A percentile compares a stretch with the other conserved stretches of the same genome.
Evolutionary conservation across 2,888 invertebrate species (phyloP).

Genomic region (Blastobasis lacticolella): DNA sequence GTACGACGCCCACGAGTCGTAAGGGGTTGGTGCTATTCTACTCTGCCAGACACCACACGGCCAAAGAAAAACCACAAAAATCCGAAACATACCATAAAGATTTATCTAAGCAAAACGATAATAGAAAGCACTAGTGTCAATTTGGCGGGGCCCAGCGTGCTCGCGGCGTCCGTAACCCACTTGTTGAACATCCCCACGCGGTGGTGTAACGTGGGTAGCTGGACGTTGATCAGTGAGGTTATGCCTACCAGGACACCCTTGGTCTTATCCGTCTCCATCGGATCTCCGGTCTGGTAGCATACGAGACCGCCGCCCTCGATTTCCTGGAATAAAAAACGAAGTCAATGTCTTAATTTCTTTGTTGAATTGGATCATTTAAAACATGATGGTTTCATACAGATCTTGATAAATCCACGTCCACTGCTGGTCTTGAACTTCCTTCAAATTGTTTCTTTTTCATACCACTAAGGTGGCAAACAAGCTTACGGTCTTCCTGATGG

Average conservation of each 20-base stretch:
- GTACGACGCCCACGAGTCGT: too few relatives aligned
- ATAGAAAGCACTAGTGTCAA: too few relatives aligned
- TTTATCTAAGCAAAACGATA: too few relatives aligned
- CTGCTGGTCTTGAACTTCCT: too few relatives aligned
- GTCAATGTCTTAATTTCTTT: neutral
- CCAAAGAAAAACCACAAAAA: too few relatives aligned
- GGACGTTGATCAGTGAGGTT: conserved; percentile 30
- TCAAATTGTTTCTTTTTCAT: too few relatives aligned
- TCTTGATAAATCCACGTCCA: neutral
- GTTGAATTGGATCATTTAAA: neutral
- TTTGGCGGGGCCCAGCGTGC: too few relatives aligned
- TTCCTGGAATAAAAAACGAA: conserved; percentile 25
- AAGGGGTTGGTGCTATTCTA: too few relatives aligned
- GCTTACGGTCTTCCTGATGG: too few relatives aligned
- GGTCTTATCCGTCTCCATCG: conserved; percentile 24
- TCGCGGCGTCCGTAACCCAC: conserved; percentile 31
- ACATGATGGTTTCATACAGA: neutral
- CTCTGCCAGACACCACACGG: too few relatives aligned
- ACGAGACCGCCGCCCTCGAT: conserved; percentile 43
- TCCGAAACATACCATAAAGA: too few relatives aligned
- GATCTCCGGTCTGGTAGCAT: conserved; percentile 44
- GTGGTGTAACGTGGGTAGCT: conserved; percentile 35
- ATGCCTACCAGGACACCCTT: conserved; percentile 43
- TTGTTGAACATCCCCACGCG: conserved; percentile 29
- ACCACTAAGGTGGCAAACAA: too few relatives aligned